Base-by-base conservation (phyloP, 2,797 vertebrate genomes). In the Cephalopachus bancanus region DNA sequence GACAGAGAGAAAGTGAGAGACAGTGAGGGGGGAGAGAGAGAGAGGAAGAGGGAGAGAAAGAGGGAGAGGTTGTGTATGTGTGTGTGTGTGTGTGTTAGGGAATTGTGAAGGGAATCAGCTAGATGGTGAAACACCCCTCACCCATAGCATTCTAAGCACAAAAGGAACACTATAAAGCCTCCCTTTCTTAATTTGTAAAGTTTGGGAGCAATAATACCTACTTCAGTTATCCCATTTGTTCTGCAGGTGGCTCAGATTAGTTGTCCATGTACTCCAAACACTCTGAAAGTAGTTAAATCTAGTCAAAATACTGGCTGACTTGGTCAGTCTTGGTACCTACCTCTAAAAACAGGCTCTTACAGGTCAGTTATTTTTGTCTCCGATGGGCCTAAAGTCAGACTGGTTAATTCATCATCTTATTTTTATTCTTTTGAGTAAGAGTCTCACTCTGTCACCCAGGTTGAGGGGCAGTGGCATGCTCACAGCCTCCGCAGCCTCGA, bases 311-410 rank as follows among this genome's bases (percentile, higher is more conserved):
- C n/a, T 71, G 33, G 59, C 33, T 71, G 75, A 85, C 44, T 57
- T 57, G 60, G 74, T 64, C 37, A 89, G n/a, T 10, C n/a, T 24
- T 69, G 28, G 60, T 33, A 57, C 59, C 67, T 59, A 55, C 53
- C n/a, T 57, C 60, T 71, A 62, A 90, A 75, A 92, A 83, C 20
- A 94, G 22, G 44, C n/a, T 87, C 26, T 7, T 71, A 44, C 16
- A 53, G 10, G 22, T 59, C 51, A 67, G 17, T 85, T 67, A 83
- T 74, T 91, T 93, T 81, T 88, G 72, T 69, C 69, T 96, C 26
- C 60, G 51, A 2, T 60, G 75, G 44, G 69, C 28, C 62, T 89
- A 53, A 37, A 65, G 53, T 57, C 5, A 33, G 53, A 53, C 74
- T 89, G 24, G 44, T n/a, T 89, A 57, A 71, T 0, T 76, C 33